These are phyloP conservation scores for Motacilla tschutschensis DNA, from an alignment of 2,113 vertebrate species.

Conservation along the genomic window DNA sequence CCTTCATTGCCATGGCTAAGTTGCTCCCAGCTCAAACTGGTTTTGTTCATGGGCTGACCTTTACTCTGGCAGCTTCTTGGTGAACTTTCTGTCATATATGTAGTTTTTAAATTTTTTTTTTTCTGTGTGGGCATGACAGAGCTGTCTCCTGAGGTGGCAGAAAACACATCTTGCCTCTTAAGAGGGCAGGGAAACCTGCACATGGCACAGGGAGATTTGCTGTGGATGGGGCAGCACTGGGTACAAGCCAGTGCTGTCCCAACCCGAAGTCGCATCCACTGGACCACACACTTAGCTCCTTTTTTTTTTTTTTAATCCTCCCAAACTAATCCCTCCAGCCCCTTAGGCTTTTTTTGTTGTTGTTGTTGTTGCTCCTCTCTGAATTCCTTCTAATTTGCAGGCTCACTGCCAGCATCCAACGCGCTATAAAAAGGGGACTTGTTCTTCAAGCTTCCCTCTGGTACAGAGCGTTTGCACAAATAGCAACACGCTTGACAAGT, in stretches of 20 bases:
- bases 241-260: background rate
- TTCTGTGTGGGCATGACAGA: accelerated
- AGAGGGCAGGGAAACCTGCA: background rate
- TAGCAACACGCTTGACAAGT: constrained; percentile 2
- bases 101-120: background rate
- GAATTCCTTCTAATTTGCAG: constrained; percentile 55
- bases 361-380: constrained; percentile 39
- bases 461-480: constrained; percentile 21
- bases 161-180: background rate
- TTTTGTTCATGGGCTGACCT: background rate
- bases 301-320: background rate
- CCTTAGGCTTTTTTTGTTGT: constrained; percentile 37
- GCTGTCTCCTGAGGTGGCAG: background rate
- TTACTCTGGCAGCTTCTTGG: background rate
- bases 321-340: constrained; percentile 28
- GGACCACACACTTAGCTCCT: constrained; percentile 47
- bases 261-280: background rate
- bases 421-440: constrained; percentile 49
- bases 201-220: background rate
- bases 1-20: background rate
- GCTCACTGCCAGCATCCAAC: constrained; percentile 10
- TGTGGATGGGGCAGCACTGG: background rate
- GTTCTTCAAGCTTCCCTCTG: constrained; percentile 55
- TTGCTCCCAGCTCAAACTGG: accelerated
- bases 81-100: background rate